Percentiles rank a stretch among this genome's conserved stretches.
These are phyloP conservation scores for Temnothorax unifasciatus DNA, from an alignment of 2,888 invertebrate species.

Conservation along the genomic window DNA sequence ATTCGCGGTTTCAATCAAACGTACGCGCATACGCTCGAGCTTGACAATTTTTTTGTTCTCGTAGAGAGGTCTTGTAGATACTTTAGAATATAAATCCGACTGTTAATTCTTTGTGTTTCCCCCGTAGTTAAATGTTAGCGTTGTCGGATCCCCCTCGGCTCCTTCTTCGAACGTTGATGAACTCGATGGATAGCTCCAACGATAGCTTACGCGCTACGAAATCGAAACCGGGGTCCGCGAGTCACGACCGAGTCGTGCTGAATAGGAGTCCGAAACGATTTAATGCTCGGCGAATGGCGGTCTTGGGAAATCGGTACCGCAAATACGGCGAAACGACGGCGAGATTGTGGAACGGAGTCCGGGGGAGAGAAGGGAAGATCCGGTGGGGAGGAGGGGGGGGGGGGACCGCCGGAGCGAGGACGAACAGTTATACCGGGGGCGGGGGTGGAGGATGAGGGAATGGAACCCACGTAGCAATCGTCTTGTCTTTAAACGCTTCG, in stretches of 20 bases:
- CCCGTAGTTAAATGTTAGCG: neutral
- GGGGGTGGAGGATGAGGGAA: conserved; percentile 38
- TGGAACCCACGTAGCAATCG: conserved; percentile 69
- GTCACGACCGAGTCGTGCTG: conserved; percentile 62
- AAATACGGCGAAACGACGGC: conserved; percentile 54
- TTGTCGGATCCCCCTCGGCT: neutral
- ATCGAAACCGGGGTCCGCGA: conserved; percentile 59
- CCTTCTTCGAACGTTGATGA: neutral
- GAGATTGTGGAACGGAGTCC: conserved; percentile 20
- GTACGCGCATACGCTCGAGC: neutral
- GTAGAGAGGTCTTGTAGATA: neutral
- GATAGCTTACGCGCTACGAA: conserved; percentile 17
- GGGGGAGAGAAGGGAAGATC: conserved; percentile 28
- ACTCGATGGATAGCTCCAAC: neutral
- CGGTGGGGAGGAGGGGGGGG: conserved; percentile 23
- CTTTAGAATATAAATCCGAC: neutral
- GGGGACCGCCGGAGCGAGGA: conserved; percentile 27
- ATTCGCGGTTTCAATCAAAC: neutral
- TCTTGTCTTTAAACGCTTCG: conserved; percentile 80
- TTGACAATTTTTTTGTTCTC: neutral
- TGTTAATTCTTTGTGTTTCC: neutral
- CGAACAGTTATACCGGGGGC: conserved; percentile 31
- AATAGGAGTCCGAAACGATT: conserved; percentile 71
- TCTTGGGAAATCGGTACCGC: conserved; percentile 71
- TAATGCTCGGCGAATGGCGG: conserved; percentile 75